Conservation (phyloP, 1,140 invertebrate genomes). For the Achroia grisella region DNA sequence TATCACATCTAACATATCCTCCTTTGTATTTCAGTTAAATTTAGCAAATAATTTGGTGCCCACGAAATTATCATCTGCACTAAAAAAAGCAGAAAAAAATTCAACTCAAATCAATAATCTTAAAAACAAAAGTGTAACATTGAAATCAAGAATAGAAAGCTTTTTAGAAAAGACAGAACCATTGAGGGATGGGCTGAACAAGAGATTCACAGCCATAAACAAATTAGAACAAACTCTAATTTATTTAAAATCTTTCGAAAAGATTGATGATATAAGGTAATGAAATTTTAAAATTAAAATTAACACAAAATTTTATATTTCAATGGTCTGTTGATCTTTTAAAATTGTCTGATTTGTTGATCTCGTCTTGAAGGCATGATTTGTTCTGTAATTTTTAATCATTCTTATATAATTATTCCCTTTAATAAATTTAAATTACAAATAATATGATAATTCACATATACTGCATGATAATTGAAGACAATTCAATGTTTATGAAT, state of each 20-base stretch:
- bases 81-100: constrained; percentile 56
- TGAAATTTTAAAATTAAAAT: constrained; percentile 9
- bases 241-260: constrained; percentile 64
- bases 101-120: constrained; percentile 50
- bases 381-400: no score
- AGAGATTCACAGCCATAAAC: constrained; percentile 49
- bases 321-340: no score
- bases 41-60: constrained; percentile 56
- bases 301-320: neutral
- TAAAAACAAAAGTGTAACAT: constrained; percentile 38
- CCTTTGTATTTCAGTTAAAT: constrained; percentile 37
- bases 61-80: constrained; percentile 49
- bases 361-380: no score
- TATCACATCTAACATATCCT: neutral
- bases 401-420: no score
- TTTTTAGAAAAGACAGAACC: constrained; percentile 52
- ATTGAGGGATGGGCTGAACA: constrained; percentile 42
- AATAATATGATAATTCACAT: no score
- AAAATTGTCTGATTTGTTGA: no score
- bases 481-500: no score
- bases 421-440: no score
- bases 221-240: constrained; percentile 52
- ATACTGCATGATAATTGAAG: no score
- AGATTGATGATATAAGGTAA: constrained; percentile 61
- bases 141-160: constrained; percentile 41